These are phyloP conservation scores for Kuschelorhynchus macadamiae DNA, from an alignment of 2,888 invertebrate genomes.

Conservation along the genomic window DNA sequence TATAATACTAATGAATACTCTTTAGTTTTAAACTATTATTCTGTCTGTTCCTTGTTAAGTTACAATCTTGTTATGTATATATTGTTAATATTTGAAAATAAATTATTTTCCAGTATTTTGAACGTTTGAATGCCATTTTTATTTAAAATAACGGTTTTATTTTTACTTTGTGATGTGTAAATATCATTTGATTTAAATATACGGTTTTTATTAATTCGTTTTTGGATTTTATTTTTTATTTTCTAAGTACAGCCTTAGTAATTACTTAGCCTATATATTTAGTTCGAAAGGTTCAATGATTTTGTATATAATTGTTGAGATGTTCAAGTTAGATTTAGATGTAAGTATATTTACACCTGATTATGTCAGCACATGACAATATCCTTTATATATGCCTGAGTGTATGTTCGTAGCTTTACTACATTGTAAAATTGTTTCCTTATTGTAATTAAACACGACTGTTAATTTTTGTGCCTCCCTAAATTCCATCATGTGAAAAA, in stretches of 20 bases:
- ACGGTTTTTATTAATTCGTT: too few relatives aligned
- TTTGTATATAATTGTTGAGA: constrained; percentile 34
- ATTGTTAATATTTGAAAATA: constrained; percentile 28
- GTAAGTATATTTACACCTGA: constrained; percentile 38
- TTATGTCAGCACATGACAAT: constrained; percentile 46
- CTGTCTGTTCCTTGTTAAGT: constrained; percentile 35
- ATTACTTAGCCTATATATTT: too few relatives aligned
- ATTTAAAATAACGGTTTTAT: too few relatives aligned
- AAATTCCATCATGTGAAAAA: constrained; percentile 29
- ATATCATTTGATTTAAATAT: too few relatives aligned
- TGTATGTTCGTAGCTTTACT: constrained; percentile 45
- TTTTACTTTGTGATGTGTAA: too few relatives aligned
- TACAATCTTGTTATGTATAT: constrained; percentile 40
- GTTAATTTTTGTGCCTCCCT: constrained; percentile 41
- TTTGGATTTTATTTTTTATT: too few relatives aligned
- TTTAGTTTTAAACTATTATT: neutral
- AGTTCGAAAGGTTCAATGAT: constrained; percentile 14
- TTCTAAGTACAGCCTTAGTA: too few relatives aligned
- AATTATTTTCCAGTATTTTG: constrained; percentile 34
- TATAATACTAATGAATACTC: constrained; percentile 12
- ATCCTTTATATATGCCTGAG: constrained; percentile 44
- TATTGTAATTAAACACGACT: constrained; percentile 15
- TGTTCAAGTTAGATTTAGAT: constrained; percentile 15
- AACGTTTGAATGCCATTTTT: constrained; percentile 24
- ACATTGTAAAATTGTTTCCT: constrained; percentile 29